A percentile compares a stretch with the other conserved stretches of the same genome.
Conservation (phyloP, 92 coral and sea anemone species). For the Montipora capitata region DNA sequence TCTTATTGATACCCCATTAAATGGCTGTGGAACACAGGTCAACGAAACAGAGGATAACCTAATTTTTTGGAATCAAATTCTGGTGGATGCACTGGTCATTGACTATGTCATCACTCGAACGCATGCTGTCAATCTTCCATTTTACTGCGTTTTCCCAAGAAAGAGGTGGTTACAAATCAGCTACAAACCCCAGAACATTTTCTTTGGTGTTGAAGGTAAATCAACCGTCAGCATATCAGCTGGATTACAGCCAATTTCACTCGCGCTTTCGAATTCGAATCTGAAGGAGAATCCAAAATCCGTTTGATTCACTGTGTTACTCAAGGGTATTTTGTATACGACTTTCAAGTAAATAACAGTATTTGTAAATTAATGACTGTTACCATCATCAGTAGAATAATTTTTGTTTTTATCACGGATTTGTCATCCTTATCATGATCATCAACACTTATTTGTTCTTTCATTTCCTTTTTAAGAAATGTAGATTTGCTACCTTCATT, state of each 20-base stretch:
- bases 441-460: too few species aligned
- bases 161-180: constrained; percentile 26
- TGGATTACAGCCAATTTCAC: background rate
- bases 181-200: constrained; percentile 32
- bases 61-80: constrained; percentile 42
- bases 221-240: background rate
- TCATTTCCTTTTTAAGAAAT: too few species aligned
- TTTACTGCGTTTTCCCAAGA: constrained; percentile 59
- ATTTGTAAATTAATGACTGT: too few species aligned
- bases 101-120: constrained; percentile 2
- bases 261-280: background rate
- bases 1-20: constrained; percentile 20
- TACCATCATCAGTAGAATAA: too few species aligned
- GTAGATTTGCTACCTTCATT: too few species aligned
- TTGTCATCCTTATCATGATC: too few species aligned
- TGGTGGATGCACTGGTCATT: constrained; percentile 6
- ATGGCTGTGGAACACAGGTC: constrained; percentile 47
- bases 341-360: too few species aligned
- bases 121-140: constrained; percentile 26
- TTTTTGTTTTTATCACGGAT: too few species aligned
- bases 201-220: constrained; percentile 51
- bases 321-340: too few species aligned
- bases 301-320: too few species aligned
- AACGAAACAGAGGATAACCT: constrained; percentile 47
- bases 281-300: too few species aligned